Evolutionary conservation across 2,888 invertebrate species (phyloP).

Genomic region (Cerceris ruficornis): DNA sequence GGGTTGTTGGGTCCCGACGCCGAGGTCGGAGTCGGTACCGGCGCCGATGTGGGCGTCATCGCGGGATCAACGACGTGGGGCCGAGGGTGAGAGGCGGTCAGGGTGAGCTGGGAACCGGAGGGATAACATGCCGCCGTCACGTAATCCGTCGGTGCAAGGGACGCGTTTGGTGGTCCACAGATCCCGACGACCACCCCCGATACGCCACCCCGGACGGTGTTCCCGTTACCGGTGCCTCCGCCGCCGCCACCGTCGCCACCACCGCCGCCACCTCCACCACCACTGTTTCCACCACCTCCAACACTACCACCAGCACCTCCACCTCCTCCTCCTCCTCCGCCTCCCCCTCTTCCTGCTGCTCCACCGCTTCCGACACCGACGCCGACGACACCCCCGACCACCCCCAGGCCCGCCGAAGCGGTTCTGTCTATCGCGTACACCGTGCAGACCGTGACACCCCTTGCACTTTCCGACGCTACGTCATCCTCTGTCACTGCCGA

Average conservation of each 20-base stretch:
- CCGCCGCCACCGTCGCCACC: conserved; percentile 36
- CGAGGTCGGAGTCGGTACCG: conserved; percentile 77
- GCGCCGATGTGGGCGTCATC: conserved; percentile 79
- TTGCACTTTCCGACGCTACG: conserved; percentile 80
- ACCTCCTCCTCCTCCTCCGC: conserved; percentile 59
- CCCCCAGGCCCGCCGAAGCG: conserved; percentile 79
- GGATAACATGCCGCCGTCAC: conserved; percentile 74
- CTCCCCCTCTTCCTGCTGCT: conserved; percentile 78
- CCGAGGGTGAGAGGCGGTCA: conserved; percentile 71
- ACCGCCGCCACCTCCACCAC: conserved; percentile 60
- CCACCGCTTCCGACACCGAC: conserved; percentile 52
- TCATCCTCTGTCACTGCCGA: conserved; percentile 69
- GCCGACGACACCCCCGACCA: conserved; percentile 75
- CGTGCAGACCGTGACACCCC: conserved; percentile 77
- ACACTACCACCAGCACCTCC: conserved; percentile 48
- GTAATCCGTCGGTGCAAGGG: conserved; percentile 76
- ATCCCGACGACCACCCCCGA: conserved; percentile 75
- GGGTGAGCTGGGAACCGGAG: conserved; percentile 73
- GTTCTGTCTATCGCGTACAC: conserved; percentile 81
- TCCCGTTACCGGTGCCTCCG: conserved; percentile 30
- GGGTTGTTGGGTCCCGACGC: conserved; percentile 79
- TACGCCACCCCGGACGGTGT: conserved; percentile 63
- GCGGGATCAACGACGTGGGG: conserved; percentile 69
- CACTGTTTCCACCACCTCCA: conserved; percentile 70
- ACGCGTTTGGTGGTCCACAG: conserved; percentile 75